A percentile compares a stretch with the other conserved stretches of the same genome.
Evolutionary conservation across 2,113 vertebrate genomes (phyloP).

Genomic region (Gracilinanus agilis): DNA sequence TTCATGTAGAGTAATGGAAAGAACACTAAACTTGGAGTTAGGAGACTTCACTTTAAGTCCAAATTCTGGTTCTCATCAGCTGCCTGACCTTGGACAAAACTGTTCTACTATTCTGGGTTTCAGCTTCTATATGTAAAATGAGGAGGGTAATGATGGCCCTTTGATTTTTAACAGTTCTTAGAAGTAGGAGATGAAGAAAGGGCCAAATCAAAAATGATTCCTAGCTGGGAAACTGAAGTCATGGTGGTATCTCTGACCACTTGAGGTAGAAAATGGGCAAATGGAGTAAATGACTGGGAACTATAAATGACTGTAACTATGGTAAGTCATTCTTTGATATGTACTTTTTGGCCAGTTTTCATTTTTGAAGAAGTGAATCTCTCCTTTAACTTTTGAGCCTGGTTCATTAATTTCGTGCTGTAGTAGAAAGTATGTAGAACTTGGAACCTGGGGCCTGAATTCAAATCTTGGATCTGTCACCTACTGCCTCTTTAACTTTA

Average conservation of each 20-base stretch:
- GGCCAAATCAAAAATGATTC: not conserved
- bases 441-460: not conserved
- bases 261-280: not conserved
- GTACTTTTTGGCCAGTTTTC: not conserved
- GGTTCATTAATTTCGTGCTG: not conserved
- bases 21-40: not conserved
- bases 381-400: not conserved
- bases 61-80: not conserved
- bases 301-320: not conserved
- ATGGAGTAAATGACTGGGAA: not conserved
- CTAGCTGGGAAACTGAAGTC: not conserved
- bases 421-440: not conserved
- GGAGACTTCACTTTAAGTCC: too few relatives aligned
- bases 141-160: not conserved
- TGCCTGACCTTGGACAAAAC: not conserved
- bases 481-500: not conserved
- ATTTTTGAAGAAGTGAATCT: not conserved
- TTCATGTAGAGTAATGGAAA: too few relatives aligned
- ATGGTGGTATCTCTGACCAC: too few relatives aligned
- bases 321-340: not conserved
- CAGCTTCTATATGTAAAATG: not conserved
- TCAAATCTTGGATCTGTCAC: not conserved
- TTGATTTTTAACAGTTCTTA: not conserved
- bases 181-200: not conserved
- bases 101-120: not conserved